phyloP scores from a whole-genome alignment of 2,113 vertebrate species.

The Tupaia chinensis region DNA sequence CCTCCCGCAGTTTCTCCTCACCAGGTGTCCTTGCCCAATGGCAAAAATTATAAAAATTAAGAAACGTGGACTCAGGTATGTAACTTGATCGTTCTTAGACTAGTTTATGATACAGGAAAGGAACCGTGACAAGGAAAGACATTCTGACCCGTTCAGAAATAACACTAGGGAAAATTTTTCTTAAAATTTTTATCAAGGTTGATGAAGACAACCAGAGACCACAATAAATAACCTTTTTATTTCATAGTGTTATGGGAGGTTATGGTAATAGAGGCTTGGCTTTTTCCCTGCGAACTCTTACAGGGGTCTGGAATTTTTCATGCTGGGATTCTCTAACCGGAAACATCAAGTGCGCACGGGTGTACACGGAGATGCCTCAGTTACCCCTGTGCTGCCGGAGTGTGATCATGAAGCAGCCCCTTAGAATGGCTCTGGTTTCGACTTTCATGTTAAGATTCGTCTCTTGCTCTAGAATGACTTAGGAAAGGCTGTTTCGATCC shows the following conservation, averaged over 20 bases:
- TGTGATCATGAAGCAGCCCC: background rate
- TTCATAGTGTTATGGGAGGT: rapidly evolving
- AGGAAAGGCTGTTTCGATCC: constrained; percentile 88
- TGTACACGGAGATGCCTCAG: rapidly evolving
- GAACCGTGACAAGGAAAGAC: background rate
- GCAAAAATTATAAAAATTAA: no score
- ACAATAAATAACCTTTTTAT: rapidly evolving
- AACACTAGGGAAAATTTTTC: background rate
- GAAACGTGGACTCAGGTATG: background rate
- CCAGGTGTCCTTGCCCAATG: no score
- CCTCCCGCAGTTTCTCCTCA: no score
- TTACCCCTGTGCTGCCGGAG: background rate
- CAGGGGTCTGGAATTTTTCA: rapidly evolving
- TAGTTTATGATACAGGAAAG: rapidly evolving
- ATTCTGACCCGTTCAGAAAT: background rate
- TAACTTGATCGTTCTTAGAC: background rate
- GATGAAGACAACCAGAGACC: background rate
- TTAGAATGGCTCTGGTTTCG: background rate
- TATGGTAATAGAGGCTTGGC: rapidly evolving
- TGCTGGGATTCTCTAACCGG: background rate
- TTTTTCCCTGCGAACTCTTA: background rate
- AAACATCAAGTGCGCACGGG: rapidly evolving
- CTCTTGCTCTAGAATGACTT: no score
- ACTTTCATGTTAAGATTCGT: constrained; percentile 34
- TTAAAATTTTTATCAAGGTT: rapidly evolving